phyloP scores from a whole-genome alignment of 2,113 vertebrate genomes.

The Larimichthys crocea region DNA sequence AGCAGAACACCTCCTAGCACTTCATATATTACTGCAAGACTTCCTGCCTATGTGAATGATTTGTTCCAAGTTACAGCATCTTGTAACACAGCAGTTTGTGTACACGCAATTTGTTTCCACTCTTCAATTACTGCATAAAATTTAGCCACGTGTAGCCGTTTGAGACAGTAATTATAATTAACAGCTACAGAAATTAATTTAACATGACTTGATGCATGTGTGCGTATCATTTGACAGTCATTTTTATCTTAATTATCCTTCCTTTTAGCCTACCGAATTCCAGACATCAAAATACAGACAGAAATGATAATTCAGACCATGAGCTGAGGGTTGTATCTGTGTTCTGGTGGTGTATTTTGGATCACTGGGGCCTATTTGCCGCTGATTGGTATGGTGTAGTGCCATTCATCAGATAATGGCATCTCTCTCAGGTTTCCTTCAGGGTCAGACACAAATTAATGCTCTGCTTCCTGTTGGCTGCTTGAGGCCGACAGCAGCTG shows the following conservation, averaged over 20 bases:
- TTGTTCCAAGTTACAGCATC: slow-evolving; percentile 50
- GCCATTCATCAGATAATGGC: slow-evolving; percentile 78
- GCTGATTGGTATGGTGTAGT: slow-evolving; percentile 71
- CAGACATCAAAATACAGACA: slow-evolving; percentile 63
- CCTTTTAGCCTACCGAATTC: slow-evolving; percentile 48
- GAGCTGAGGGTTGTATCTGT: slow-evolving; percentile 53
- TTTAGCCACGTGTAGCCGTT: neutral
- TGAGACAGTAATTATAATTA: slow-evolving; percentile 40
- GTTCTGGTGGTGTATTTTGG: slow-evolving; percentile 66
- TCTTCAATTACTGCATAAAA: slow-evolving; percentile 20
- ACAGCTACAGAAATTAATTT: slow-evolving; percentile 25
- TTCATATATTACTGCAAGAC: slow-evolving; percentile 51
- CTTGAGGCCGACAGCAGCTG: slow-evolving; percentile 68
- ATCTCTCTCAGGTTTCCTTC: slow-evolving; percentile 81
- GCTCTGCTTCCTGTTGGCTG: slow-evolving; percentile 77
- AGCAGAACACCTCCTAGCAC: slow-evolving; percentile 52
- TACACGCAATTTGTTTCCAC: slow-evolving; percentile 41
- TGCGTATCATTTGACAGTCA: slow-evolving; percentile 10
- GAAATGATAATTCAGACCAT: slow-evolving; percentile 48
- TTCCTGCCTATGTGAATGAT: slow-evolving; percentile 47
- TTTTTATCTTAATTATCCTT: slow-evolving; percentile 47
- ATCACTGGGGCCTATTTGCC: slow-evolving; percentile 69
- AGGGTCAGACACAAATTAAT: slow-evolving; percentile 82
- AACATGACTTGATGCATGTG: slow-evolving; percentile 20
- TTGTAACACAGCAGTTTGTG: slow-evolving; percentile 40